These are phyloP conservation scores for Todiramphus saurophagus DNA, from an alignment of 2,113 vertebrate species.

Conservation along the genomic window DNA sequence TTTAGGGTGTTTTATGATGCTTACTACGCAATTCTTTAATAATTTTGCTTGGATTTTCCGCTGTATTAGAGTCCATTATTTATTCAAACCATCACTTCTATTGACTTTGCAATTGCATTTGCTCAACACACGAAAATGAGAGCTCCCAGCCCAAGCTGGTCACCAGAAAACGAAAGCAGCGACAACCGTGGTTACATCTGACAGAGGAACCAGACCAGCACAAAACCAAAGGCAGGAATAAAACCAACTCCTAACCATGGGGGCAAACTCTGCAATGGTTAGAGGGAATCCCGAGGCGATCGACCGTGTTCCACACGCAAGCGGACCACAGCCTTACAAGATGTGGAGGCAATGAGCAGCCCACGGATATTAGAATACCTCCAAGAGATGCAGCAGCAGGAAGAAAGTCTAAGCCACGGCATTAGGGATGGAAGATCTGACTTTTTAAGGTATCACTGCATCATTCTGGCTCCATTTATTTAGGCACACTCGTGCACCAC, in stretches of 20 bases:
- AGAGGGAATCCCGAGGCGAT: neutral
- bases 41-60: neutral
- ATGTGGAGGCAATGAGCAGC: too few species aligned
- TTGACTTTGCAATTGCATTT: neutral
- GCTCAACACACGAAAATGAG: neutral
- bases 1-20: neutral
- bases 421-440: neutral
- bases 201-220: neutral
- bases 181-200: neutral
- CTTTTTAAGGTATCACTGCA: neutral
- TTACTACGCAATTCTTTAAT: neutral
- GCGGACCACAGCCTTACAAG: neutral
- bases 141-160: neutral
- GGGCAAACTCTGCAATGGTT: neutral
- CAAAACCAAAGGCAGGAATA: neutral
- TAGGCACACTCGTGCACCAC: accelerated
- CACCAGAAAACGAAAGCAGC: neutral
- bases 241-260: neutral
- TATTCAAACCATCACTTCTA: neutral
- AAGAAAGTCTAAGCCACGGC: neutral
- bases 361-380: too few species aligned
- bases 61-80: neutral
- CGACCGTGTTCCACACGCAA: neutral
- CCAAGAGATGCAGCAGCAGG: too few species aligned
- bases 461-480: neutral